Evolutionary conservation across 2,113 vertebrate species (phyloP), one percentile per base, ranked within the genome.

Genomic region (Tyrannus savana): DNA sequence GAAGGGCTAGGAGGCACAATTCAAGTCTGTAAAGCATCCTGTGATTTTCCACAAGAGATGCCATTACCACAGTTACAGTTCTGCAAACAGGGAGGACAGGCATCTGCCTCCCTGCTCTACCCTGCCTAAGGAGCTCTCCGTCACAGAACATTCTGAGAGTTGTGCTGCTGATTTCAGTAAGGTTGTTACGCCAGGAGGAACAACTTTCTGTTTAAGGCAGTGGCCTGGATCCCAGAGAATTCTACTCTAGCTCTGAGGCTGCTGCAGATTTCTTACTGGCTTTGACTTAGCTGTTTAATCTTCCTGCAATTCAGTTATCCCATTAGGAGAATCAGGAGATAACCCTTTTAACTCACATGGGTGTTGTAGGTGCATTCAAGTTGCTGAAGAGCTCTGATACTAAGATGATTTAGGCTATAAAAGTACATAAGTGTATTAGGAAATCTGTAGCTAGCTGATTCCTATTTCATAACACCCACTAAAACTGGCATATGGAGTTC

Each of bases 391-490:
- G 88, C 86, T 92, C 73, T 86, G 73, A 71, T 89, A 68, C 79
- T 87, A 94, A 92, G 84, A 88, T 81, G 95, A 93, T 93, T 94
- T 90, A 92, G 44, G 23, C 68, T 92, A 86, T 81, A 75, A 93
- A 94, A 90, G 52, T 30, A 78, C n/a, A 9, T 90, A 95, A 94
- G 37, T 86, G 44, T 41, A 86, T 94, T 94, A 95, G 60, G 82
- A 90, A 86, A 90, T 84, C 76, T 84, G 47, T 59, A 89, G 79
- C 87, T 93, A 84, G 76, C 69, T 84, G 85, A 86, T 90, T 86
- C 68, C 52, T 81, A 7, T 89, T 96, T 94, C 59, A n/a, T 88
- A 92, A 85, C 77, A 69, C 63, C 74, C 82, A 77, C 67, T 83
- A 31, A 86, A 94, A 77, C 46, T 89, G 79, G 56, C 79, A 94